These are phyloP conservation scores for Pantelozetes paolii DNA, from an alignment of 2,888 invertebrate genomes.

Conservation along the genomic window DNA sequence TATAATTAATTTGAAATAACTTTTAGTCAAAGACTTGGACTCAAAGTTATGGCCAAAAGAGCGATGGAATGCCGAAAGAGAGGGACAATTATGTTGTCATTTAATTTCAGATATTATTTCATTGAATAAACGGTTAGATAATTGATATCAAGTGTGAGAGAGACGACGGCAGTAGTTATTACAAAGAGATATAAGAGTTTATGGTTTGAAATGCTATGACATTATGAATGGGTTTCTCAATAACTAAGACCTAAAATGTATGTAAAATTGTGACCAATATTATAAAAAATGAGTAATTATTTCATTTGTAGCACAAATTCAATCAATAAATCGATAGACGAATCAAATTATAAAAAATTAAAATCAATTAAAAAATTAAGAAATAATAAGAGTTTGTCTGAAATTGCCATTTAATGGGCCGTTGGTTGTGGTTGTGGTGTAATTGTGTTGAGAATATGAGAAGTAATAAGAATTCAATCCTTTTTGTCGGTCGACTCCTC, in stretches of 20 bases:
- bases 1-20: neutral
- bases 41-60: neutral
- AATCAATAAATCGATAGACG: neutral
- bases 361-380: neutral
- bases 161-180: constrained; percentile 1
- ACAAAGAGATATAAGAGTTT: constrained; percentile 12
- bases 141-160: neutral
- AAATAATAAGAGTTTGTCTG: neutral
- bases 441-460: constrained; percentile 18
- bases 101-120: neutral
- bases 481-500: constrained; percentile 30
- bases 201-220: constrained; percentile 33
- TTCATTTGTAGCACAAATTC: constrained; percentile 26
- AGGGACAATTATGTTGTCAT: neutral
- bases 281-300: constrained; percentile 26
- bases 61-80: constrained; percentile 31
- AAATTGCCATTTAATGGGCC: constrained; percentile 28
- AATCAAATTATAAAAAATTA: constrained; percentile 4
- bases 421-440: constrained; percentile 26
- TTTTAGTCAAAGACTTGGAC: too few species aligned
- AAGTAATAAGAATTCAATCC: constrained; percentile 1
- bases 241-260: constrained; percentile 30
- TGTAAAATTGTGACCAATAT: constrained; percentile 36
- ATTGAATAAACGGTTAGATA: neutral
- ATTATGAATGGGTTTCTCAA: constrained; percentile 1